Conservation (phyloP, 2,888 invertebrate species). For the Folsomia manolachei region DNA sequence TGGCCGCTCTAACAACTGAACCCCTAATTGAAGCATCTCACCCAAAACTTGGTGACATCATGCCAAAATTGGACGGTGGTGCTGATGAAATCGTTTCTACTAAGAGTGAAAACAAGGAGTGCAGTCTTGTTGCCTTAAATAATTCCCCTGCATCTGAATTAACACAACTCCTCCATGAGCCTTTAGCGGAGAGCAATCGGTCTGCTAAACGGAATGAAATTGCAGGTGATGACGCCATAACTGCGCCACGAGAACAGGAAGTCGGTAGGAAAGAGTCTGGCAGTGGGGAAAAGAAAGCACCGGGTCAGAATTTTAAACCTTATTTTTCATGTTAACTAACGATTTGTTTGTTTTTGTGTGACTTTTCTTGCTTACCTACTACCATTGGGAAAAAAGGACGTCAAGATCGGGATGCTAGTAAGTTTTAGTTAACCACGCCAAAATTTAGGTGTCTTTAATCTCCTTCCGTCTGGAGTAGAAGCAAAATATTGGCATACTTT, state of each 20-base stretch:
- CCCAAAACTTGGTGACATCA: background rate
- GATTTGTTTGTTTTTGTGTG: slow-evolving; percentile 29
- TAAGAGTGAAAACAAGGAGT: background rate
- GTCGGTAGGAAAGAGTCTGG: background rate
- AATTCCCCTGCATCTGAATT: too few relatives aligned
- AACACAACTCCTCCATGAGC: background rate
- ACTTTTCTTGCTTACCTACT: slow-evolving; percentile 33
- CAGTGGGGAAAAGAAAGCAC: slow-evolving; percentile 26
- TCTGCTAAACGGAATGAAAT: slow-evolving; percentile 18
- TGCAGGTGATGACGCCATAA: slow-evolving; percentile 12
- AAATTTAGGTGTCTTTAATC: background rate
- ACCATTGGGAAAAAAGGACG: slow-evolving; percentile 37
- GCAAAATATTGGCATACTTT: slow-evolving; percentile 10
- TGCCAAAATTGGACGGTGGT: background rate
- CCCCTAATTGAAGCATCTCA: background rate
- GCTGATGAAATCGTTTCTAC: background rate
- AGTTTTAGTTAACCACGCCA: too few relatives aligned
- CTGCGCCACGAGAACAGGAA: background rate
- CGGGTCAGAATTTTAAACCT: slow-evolving; percentile 46
- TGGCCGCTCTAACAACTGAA: background rate
- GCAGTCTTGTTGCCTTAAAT: background rate
- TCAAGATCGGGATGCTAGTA: slow-evolving; percentile 51
- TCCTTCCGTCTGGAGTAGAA: background rate
- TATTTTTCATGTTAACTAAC: slow-evolving; percentile 38
- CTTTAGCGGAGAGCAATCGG: background rate